Evolutionary conservation across 2,113 vertebrate genomes (phyloP), one percentile per base, ranked within the genome.

Genomic region (Oncorhynchus tshawytscha): DNA sequence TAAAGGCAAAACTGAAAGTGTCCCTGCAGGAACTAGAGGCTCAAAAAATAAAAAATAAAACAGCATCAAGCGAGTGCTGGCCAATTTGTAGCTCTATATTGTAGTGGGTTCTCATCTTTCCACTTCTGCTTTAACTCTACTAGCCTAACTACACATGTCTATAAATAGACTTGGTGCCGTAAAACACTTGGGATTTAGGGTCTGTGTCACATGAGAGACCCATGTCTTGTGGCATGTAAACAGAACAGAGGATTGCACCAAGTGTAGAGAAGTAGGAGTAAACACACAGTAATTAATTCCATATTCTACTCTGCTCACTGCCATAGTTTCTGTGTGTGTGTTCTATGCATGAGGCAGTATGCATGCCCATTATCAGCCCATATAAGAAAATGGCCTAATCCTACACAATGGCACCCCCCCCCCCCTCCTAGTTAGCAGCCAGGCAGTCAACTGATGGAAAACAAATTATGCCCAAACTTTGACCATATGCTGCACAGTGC

Each of bases 101-200:
- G 78, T 77, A 86, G 88, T 85, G 75, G 57, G 65, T 74, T 66
- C 62, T 22, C 18, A 82, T 66, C 57, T 51, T 27, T 67, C 45
- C 85, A 88, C 83, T 83, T 82, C 82, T 84, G 75, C 64, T 73
- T 73, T 64, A 29, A 62, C 22, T 65, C 54, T 48, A 22, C 74
- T 29, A 70, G 54, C 83, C 81, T 83, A 85, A 83, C 85, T 82
- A 11, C 83, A 90, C 76, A 69, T 75, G 31, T 78, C 82, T 88
- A 87, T 84, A 89, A 86, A 90, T 84, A 91, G 81, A 72, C 72
- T 20, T 72, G 68, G 80, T 85, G 71, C 86, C 88, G 90, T 84
- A 83, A 87, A 83, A 87, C 83, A 82, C 73, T 79, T 62, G 72
- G 31, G 67, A 73, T 77, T 87, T 85, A 20, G 51, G 86, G 87